Evolutionary conservation across 2,888 invertebrate genomes (phyloP), one percentile per base, ranked within the genome.

Genomic region (Heliconius ethilla): DNA sequence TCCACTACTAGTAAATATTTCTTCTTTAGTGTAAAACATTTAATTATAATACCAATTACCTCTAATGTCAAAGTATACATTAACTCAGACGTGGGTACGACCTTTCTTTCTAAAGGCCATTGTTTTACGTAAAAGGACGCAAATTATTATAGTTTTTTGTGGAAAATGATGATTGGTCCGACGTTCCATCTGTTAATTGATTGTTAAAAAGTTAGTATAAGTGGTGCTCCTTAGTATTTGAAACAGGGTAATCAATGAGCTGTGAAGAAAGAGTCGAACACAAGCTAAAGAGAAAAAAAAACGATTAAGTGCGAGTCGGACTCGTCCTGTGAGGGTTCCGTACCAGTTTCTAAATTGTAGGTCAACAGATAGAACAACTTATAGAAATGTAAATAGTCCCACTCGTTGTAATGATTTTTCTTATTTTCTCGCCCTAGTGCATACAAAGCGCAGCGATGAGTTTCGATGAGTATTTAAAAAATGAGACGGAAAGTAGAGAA

Each of bases 91-190:
- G 70, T 65, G 72, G 33, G 72, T 76, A 72, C 76, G 75, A 75
- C 73, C 76, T 33, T 69, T 55, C 62, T 74, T 77, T 55, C 37
- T 66, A 29, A 51, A 33, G 40, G 62, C 72, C 73, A 79, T 79
- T 81, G 79, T 79, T 66, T 75, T 45, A 70, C 79, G 69, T 80
- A 73, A 65, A 78, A 75, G 77, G 75, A 70, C 74, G 70, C 18
- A 37, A 25, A 55, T 77, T 65, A 76, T 74, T 69, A 62, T 22
- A 76, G 74, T 80, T 79, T 80, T 79, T 80, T 80, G 69, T 45
- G 70, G 74, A 76, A 79, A 79, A 79, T 78, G 80, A 70, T 77
- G 79, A 78, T 75, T 80, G 69, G 65, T 75, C 75, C 73, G 70
- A 27, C 59, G 40, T 77, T 75, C 75, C 51, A 7, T 51, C 51